phyloP scores from a whole-genome alignment of 92 coral and sea anemone species.

The Heteractis magnifica region DNA sequence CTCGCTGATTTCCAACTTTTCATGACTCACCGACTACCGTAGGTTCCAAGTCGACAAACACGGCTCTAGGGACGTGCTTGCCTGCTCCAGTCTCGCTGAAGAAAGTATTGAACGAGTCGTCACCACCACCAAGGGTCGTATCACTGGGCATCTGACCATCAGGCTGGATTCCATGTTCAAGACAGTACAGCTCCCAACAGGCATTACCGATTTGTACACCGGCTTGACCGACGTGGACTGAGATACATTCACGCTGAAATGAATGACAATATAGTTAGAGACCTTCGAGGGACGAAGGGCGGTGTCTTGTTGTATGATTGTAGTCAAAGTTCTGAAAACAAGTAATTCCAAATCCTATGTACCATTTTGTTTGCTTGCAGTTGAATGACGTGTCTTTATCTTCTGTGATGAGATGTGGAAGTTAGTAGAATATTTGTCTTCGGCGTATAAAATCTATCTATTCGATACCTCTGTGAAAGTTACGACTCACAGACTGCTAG shows the following conservation, averaged over 20 bases:
- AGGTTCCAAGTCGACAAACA: constrained; percentile 66
- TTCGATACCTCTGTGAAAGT: constrained; percentile 31
- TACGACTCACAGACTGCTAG: constrained; percentile 35
- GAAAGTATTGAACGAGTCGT: constrained; percentile 69
- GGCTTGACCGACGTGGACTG: constrained; percentile 86
- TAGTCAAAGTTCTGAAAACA: not conserved
- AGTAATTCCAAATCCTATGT: not conserved
- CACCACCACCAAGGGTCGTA: constrained; percentile 61
- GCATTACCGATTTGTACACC: constrained; percentile 89
- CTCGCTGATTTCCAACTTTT: not conserved
- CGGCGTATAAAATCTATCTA: not conserved
- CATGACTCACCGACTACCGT: constrained; percentile 53
- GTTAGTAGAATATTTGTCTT: not conserved
- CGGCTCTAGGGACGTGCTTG: constrained; percentile 68
- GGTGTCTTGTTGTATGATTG: constrained; percentile 11
- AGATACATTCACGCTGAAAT: constrained; percentile 79
- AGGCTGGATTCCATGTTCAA: constrained; percentile 91
- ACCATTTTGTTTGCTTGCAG: constrained; percentile 21
- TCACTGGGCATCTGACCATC: constrained; percentile 92
- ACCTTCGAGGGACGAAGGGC: not conserved
- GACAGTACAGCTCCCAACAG: constrained; percentile 92
- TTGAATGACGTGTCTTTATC: not conserved
- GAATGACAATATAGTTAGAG: not conserved
- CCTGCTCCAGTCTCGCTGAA: constrained; percentile 73
- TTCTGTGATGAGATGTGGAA: not conserved